Percentiles rank a stretch among this genome's conserved stretches.
phyloP scores from a whole-genome alignment of 2,888 invertebrate genomes.

The Hydriomena furcata region DNA sequence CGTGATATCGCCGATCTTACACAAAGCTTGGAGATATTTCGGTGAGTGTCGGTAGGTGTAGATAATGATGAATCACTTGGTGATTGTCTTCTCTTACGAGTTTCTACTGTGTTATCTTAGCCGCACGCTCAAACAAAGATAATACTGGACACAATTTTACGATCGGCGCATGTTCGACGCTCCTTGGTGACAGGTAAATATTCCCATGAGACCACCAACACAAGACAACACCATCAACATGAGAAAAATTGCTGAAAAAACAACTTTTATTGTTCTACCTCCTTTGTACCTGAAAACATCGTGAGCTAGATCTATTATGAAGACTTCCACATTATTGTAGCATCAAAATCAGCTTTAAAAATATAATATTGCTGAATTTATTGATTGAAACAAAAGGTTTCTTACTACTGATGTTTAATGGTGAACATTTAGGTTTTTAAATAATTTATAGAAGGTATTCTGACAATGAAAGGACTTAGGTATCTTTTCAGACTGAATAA shows the following conservation, averaged over 20 bases:
- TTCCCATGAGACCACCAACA: conserved; percentile 14
- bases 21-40: conserved; percentile 60
- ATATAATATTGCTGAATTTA: no score
- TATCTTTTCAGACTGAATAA: no score
- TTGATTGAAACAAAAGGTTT: no score
- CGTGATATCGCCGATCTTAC: conserved; percentile 53
- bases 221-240: conserved; percentile 7
- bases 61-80: conserved; percentile 69
- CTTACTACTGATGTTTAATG: no score
- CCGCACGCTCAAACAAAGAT: conserved; percentile 23
- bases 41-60: conserved; percentile 65
- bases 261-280: conserved; percentile 1
- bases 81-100: conserved; percentile 39
- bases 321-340: not conserved
- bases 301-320: not conserved
- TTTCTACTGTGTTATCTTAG: conserved; percentile 30
- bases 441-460: no score
- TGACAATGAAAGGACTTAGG: no score
- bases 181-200: conserved; percentile 28
- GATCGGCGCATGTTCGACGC: conserved; percentile 16
- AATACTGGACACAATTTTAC: conserved; percentile 17
- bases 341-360: not conserved
- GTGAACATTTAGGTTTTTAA: no score
- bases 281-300: not conserved
- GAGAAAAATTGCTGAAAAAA: not conserved